Conservation (phyloP, 2,888 invertebrate species). For the Drosophila algonquin region DNA sequence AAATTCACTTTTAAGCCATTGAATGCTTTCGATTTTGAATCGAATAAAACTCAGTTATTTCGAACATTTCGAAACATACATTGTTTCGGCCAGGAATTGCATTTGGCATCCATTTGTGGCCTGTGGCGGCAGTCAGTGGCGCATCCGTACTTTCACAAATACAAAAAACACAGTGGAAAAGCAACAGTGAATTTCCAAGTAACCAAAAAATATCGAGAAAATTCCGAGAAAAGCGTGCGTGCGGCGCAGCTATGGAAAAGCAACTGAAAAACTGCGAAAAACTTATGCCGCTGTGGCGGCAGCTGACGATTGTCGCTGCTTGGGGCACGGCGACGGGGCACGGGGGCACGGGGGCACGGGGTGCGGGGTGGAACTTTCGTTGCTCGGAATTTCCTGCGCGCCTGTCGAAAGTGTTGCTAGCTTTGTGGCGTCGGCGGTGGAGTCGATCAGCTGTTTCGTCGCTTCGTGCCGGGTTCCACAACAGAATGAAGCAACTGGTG, state of each 20-base stretch:
- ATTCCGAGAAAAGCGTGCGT: constrained; percentile 69
- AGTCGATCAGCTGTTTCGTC: constrained; percentile 56
- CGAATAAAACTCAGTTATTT: neutral
- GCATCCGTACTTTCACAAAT: neutral
- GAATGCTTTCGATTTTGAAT: neutral
- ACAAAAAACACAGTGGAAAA: neutral
- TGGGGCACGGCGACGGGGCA: neutral
- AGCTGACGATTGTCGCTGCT: constrained; percentile 19
- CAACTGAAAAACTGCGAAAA: constrained; percentile 65
- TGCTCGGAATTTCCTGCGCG: constrained; percentile 54
- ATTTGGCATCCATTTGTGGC: neutral
- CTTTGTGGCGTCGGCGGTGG: constrained; percentile 44
- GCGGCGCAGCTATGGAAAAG: constrained; percentile 70
- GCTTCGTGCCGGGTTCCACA: constrained; percentile 54
- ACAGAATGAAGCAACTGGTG: constrained; percentile 66
- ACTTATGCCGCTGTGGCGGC: constrained; percentile 21
- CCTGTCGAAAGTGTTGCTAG: constrained; percentile 66
- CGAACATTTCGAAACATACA: neutral
- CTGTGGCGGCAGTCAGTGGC: neutral
- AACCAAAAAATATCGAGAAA: constrained; percentile 13
- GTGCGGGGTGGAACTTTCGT: constrained; percentile 17
- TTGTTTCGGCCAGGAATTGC: neutral
- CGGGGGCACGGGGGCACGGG: neutral
- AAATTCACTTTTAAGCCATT: constrained; percentile 4
- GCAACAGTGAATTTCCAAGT: constrained; percentile 6